Conservation (phyloP, 2,888 invertebrate species). For the Tortricodes alternella region DNA sequence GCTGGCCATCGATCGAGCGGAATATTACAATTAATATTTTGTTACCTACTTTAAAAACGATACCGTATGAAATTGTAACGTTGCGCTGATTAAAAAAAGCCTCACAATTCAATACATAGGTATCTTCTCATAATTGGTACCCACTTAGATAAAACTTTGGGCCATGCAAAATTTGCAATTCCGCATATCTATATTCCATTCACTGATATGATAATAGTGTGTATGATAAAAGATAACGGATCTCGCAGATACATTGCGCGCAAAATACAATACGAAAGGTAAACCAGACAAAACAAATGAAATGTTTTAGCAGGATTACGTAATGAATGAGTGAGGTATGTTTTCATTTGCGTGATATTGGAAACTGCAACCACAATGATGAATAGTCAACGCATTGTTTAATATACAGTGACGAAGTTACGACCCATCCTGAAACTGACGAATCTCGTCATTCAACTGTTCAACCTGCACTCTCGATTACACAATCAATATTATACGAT, state of each 20-base stretch:
- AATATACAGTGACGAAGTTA: background rate
- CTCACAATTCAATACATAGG: background rate
- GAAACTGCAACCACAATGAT: constrained; percentile 19
- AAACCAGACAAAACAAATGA: constrained; percentile 12
- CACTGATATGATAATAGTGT: constrained; percentile 12
- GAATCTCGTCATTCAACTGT: constrained; percentile 2
- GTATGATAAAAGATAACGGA: constrained; percentile 25
- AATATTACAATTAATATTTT: no score
- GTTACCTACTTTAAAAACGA: no score
- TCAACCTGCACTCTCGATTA: background rate
- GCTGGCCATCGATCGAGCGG: no score
- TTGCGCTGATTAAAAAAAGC: background rate
- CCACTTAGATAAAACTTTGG: background rate
- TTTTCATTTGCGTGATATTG: constrained; percentile 25
- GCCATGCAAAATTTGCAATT: constrained; percentile 15
- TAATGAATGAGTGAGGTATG: constrained; percentile 9
- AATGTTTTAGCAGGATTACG: constrained; percentile 14
- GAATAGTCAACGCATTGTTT: constrained; percentile 27
- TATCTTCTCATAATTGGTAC: background rate
- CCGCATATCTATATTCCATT: constrained; percentile 18
- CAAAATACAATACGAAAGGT: background rate
- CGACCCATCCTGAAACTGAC: constrained; percentile 9
- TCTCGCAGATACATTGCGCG: background rate
- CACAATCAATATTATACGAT: background rate
- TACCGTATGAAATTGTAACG: background rate